phyloP scores from a whole-genome alignment of 2,888 invertebrate genomes.

The Mantis religiosa region DNA sequence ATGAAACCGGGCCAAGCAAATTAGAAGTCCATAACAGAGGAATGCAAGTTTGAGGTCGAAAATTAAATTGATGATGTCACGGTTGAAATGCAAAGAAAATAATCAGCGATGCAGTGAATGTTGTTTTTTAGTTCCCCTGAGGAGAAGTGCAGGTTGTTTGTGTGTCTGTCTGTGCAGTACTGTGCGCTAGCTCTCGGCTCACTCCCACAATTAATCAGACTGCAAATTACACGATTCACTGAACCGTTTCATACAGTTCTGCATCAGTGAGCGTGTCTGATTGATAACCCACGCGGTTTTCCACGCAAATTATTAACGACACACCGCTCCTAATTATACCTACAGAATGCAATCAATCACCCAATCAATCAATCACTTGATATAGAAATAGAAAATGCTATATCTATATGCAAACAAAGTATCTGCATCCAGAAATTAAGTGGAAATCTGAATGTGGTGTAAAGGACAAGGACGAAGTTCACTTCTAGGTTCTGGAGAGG shows the following conservation, averaged over 20 bases:
- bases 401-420: background rate
- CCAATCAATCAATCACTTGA: conserved; percentile 29
- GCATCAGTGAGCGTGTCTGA: conserved; percentile 22
- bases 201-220: conserved; percentile 32
- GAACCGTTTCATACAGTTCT: conserved; percentile 24
- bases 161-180: background rate
- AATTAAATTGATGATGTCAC: background rate
- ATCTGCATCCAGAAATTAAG: background rate
- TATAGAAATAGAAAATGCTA: conserved; percentile 29
- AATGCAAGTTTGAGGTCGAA: background rate
- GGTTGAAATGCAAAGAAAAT: background rate
- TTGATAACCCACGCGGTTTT: conserved; percentile 24
- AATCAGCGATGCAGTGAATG: background rate
- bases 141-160: background rate
- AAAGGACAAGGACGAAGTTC: too few relatives aligned
- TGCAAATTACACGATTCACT: conserved; percentile 24
- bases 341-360: conserved; percentile 29
- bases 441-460: background rate
- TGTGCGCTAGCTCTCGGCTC: background rate
- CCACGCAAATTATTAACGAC: conserved; percentile 24
- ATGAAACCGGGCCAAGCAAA: too few relatives aligned
- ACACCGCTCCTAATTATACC: conserved; percentile 27
- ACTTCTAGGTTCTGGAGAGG: too few relatives aligned
- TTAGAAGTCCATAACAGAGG: background rate
- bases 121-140: background rate